A percentile compares a stretch with the other conserved stretches of the same genome.
Evolutionary conservation across 2,888 invertebrate genomes (phyloP).

Genomic region (Nudaria mundana): DNA sequence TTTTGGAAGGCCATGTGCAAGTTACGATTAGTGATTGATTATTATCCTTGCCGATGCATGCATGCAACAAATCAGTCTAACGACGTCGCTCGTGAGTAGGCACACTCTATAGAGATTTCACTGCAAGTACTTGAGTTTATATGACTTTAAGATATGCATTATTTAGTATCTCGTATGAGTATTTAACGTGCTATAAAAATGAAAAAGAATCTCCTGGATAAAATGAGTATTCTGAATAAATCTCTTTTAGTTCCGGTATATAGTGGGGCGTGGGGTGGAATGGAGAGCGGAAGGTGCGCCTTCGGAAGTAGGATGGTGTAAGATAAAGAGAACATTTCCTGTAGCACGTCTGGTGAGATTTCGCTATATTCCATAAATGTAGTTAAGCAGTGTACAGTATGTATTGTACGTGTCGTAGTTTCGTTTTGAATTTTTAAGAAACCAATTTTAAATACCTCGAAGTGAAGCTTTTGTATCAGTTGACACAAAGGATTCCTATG

Average conservation of each 20-base stretch:
- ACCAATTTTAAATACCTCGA: too few relatives aligned
- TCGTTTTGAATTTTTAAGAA: too few relatives aligned
- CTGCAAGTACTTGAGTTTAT: constrained; percentile 18
- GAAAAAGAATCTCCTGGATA: constrained; percentile 47
- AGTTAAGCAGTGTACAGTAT: too few relatives aligned
- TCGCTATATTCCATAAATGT: constrained; percentile 70
- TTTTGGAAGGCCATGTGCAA: constrained; percentile 72
- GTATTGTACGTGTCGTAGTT: too few relatives aligned
- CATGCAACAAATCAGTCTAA: constrained; percentile 50
- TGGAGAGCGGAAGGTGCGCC: constrained; percentile 65
- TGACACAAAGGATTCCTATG: too few relatives aligned
- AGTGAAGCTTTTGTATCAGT: too few relatives aligned
- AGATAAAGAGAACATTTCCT: constrained; percentile 81
- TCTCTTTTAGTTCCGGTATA: constrained; percentile 66
- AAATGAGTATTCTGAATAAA: constrained; percentile 70
- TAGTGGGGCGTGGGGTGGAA: constrained; percentile 60
- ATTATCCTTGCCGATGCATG: constrained; percentile 66
- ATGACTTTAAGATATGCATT: too few relatives aligned
- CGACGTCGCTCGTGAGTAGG: constrained; percentile 32
- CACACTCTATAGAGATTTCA: constrained; percentile 40
- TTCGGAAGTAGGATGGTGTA: constrained; percentile 77
- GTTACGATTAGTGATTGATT: constrained; percentile 75
- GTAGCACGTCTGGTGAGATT: constrained; percentile 72
- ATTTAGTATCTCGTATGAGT: too few relatives aligned
- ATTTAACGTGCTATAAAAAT: constrained; percentile 38